Evolutionary conservation across 1,140 invertebrate species (phyloP).

Genomic region (Popillia japonica): DNA sequence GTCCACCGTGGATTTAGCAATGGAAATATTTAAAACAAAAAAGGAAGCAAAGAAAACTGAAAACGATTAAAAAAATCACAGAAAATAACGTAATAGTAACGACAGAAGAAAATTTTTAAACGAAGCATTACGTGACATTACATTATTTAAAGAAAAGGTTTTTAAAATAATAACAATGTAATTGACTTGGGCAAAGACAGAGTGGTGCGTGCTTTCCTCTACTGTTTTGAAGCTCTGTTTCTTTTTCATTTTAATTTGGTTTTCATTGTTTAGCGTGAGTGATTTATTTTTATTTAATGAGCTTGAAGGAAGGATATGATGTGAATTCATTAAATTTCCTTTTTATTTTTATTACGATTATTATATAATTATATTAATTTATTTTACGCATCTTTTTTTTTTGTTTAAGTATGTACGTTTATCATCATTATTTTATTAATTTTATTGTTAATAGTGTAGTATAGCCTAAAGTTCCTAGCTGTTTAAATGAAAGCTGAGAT

Average conservation of each 20-base stretch:
- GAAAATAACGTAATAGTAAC: neutral
- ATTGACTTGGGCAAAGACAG: conserved; percentile 18
- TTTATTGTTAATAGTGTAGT: conserved; percentile 7
- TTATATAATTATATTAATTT: conserved; percentile 27
- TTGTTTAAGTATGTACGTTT: conserved; percentile 24
- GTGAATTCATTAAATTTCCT: conserved; percentile 17
- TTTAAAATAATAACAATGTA: conserved; percentile 27
- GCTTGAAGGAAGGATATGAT: conserved; percentile 3
- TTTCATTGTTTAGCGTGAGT: neutral
- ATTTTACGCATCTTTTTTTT: conserved; percentile 17
- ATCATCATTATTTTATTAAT: conserved; percentile 27
- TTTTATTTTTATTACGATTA: neutral
- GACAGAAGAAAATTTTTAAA: conserved; percentile 17
- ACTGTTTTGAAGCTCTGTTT: neutral
- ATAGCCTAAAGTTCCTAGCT: conserved; percentile 18
- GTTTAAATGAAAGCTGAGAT: neutral
- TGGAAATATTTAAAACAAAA: conserved; percentile 16
- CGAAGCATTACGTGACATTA: conserved; percentile 4
- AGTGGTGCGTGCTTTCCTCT: conserved; percentile 4
- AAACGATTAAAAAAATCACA: neutral
- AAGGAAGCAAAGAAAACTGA: neutral
- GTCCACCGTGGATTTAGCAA: conserved; percentile 6
- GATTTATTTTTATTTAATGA: neutral
- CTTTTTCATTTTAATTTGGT: neutral
- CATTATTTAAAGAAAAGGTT: neutral